Evolutionary conservation across 1,140 invertebrate genomes (phyloP), one percentile per base, ranked within the genome.

Genomic region (Temnothorax nylanderi): DNA sequence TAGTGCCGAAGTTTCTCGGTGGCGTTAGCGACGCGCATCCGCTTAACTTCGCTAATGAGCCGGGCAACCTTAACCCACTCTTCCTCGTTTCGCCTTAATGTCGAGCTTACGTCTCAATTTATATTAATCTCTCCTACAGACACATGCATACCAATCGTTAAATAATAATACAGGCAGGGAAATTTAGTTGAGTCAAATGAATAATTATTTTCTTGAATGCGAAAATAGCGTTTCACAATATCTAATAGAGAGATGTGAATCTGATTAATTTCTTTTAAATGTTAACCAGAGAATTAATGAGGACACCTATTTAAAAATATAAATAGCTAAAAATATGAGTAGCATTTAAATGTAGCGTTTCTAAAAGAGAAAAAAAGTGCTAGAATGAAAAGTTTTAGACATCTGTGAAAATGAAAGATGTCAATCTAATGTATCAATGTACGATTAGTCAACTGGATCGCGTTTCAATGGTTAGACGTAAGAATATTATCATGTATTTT

Each of bases 1-100:
- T 76, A 87, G 77, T 37, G 64, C 58, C 65, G 65, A 87, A 85
- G 69, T 88, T 88, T 64, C 71, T 76, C 75, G 78, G 77, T 60
- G 81, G 87, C 78, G 51, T 71, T 62, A 82, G 62, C 65, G 85
- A 71, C 81, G 87, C 76, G 86, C 74, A 72, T 80, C 80, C 89
- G 85, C 81, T 87, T 76, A 89, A 87, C 85, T 87, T 58, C 87
- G 88, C 85, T 91, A 91, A 91, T 91, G 89, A 91, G 90, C 89
- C 87, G 44, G 77, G 85, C 87, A 91, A 91, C 90, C 90, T 91
- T 91, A 91, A 91, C 90, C 90, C 85, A 91, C 87, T 91, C 86
- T 88, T 80, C 56, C 64, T 21, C 67, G 56, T 41, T 58, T 85
- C 58, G 62, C 44, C 85, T 87, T 82, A 65, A 77, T 81, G 71